These are phyloP conservation scores for Parthenolecanium corni DNA, from an alignment of 2,888 invertebrate species.

Conservation along the genomic window DNA sequence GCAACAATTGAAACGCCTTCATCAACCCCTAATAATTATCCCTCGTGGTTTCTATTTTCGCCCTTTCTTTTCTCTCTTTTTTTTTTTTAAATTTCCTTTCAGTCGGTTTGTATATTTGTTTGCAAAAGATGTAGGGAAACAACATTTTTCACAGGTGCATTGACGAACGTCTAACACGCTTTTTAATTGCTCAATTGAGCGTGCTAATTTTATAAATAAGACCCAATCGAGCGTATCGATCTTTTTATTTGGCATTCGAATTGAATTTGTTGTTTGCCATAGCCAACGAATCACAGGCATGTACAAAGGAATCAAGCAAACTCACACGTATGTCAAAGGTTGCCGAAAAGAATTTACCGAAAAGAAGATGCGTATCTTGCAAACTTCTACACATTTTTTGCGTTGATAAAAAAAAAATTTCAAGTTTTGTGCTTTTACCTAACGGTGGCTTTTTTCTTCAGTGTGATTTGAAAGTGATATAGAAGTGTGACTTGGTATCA, in stretches of 20 bases:
- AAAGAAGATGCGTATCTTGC: too few species aligned
- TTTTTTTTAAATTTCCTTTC: not conserved
- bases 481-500: too few species aligned
- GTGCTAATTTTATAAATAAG: slow-evolving; percentile 15
- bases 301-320: too few species aligned
- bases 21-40: not conserved
- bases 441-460: too few species aligned
- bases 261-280: slow-evolving; percentile 8
- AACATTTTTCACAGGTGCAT: slow-evolving; percentile 13
- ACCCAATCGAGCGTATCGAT: slow-evolving; percentile 10
- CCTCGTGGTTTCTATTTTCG: not conserved
- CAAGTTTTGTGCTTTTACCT: too few species aligned
- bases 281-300: too few species aligned
- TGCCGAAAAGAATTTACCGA: too few species aligned
- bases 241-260: slow-evolving; percentile 14
- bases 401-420: too few species aligned
- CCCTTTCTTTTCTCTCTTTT: not conserved
- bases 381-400: too few species aligned
- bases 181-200: slow-evolving; percentile 22
- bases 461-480: too few species aligned
- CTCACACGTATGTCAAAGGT: too few species aligned
- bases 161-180: slow-evolving; percentile 13
- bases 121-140: slow-evolving; percentile 8
- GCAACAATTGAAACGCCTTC: too few species aligned
- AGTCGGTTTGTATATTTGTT: not conserved